These are phyloP conservation scores for Gymnocephalus cernua DNA, from an alignment of 2,113 vertebrate species.

Conservation along the genomic window DNA sequence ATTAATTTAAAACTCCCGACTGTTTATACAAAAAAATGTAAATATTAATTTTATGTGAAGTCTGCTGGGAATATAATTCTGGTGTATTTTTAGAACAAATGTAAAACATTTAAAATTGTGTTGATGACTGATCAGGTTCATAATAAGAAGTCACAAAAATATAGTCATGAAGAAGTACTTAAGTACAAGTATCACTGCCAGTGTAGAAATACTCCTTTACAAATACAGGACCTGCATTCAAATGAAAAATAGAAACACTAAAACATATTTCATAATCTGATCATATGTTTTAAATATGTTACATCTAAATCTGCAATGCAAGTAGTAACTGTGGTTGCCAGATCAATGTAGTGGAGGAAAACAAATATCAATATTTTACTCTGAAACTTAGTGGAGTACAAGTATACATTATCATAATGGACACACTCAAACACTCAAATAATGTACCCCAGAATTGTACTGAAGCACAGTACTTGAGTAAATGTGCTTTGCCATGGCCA, in stretches of 20 bases:
- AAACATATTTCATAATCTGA: neutral
- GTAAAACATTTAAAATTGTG: neutral
- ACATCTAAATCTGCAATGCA: neutral
- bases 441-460: neutral
- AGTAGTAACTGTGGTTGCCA: neutral
- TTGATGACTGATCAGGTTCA: neutral
- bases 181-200: neutral
- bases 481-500: neutral
- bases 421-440: conserved; percentile 3
- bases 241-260: neutral
- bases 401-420: neutral
- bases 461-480: neutral
- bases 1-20: neutral
- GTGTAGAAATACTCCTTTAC: neutral
- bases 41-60: neutral
- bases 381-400: neutral
- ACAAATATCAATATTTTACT: neutral
- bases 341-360: neutral
- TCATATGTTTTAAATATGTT: neutral
- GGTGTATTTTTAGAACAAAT: neutral
- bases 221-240: neutral
- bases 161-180: neutral
- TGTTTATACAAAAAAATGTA: neutral
- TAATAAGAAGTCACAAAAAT: neutral
- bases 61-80: neutral